These are phyloP conservation scores for Antheraea pernyi DNA, from an alignment of 1,140 invertebrate species.

Conservation along the genomic window DNA sequence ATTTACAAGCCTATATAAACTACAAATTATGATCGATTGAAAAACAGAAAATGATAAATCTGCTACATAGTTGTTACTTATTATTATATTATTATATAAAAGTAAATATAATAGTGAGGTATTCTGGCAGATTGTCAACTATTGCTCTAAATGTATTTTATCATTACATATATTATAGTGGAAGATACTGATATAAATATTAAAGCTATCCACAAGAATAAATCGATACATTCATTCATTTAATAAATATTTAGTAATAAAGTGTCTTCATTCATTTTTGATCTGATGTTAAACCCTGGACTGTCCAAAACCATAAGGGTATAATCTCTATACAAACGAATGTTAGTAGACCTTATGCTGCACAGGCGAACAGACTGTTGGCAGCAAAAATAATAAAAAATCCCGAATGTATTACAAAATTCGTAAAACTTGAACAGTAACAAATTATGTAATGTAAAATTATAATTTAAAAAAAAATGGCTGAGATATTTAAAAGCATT, in stretches of 20 bases:
- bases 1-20: not conserved
- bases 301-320: no score
- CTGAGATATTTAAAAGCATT: no score
- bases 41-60: conserved; percentile 27
- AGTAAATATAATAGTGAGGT: conserved; percentile 66
- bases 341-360: no score
- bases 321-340: no score
- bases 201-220: conserved; percentile 75
- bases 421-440: no score
- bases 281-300: no score
- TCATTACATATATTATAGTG: conserved; percentile 66
- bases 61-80: conserved; percentile 38
- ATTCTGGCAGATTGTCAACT: conserved; percentile 70
- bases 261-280: not conserved
- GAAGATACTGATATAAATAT: conserved; percentile 75
- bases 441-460: no score
- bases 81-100: conserved; percentile 48
- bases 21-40: not conserved
- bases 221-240: conserved; percentile 37
- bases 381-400: no score
- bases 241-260: not conserved
- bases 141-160: conserved; percentile 66
- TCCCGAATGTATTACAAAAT: no score
- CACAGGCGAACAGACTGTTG: no score
- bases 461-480: no score